Conservation (phyloP, 1,140 invertebrate species). For the Babylonia areolata region DNA sequence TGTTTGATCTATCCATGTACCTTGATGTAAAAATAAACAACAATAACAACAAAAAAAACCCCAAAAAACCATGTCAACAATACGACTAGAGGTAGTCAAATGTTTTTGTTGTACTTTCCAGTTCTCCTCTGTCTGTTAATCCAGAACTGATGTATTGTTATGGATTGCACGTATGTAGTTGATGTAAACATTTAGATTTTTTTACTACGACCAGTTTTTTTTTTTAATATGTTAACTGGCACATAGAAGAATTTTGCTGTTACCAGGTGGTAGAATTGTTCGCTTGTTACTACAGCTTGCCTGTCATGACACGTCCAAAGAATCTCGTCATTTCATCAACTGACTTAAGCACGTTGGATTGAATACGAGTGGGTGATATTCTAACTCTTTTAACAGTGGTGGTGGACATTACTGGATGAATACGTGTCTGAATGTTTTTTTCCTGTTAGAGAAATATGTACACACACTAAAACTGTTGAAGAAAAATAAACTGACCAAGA, state of each 20-base stretch:
- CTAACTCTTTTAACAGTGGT: too few relatives aligned
- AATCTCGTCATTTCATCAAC: background rate
- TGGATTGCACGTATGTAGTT: too few relatives aligned
- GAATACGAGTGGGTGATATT: background rate
- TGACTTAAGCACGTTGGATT: background rate
- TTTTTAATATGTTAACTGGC: background rate
- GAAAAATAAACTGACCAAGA: conserved; percentile 33
- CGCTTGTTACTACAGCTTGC: background rate
- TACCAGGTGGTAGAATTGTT: background rate
- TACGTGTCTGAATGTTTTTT: background rate
- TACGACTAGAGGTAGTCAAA: too few relatives aligned
- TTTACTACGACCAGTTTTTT: too few relatives aligned
- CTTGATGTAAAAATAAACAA: too few relatives aligned
- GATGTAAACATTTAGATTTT: too few relatives aligned
- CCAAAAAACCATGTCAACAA: too few relatives aligned
- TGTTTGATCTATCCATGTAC: too few relatives aligned
- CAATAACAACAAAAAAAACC: too few relatives aligned
- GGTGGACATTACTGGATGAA: background rate
- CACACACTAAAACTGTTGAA: background rate
- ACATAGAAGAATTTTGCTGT: background rate
- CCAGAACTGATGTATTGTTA: too few relatives aligned
- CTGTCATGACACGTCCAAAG: background rate
- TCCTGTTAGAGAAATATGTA: background rate
- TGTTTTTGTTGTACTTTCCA: too few relatives aligned
- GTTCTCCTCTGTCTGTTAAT: too few relatives aligned